Evolutionary conservation across 1,140 invertebrate genomes (phyloP).

Genomic region (Bombus sibiricus): DNA sequence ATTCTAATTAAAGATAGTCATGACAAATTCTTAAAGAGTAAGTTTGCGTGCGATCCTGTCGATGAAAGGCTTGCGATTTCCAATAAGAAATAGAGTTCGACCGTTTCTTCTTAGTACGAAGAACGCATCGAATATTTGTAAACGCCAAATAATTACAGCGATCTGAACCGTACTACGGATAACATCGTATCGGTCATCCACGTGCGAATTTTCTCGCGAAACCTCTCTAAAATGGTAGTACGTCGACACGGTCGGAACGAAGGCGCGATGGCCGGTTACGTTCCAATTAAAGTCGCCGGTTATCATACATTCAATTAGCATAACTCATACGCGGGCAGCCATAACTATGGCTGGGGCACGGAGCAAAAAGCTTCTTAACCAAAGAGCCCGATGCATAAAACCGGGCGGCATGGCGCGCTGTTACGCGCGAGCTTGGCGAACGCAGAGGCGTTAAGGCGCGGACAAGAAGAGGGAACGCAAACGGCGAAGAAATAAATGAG

Average conservation of each 20-base stretch:
- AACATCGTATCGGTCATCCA: background rate
- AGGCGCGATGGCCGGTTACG: slow-evolving; percentile 45
- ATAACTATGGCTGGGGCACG: slow-evolving; percentile 65
- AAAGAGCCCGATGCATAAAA: slow-evolving; percentile 66
- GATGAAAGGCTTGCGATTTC: too few relatives aligned
- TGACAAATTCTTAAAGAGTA: too few relatives aligned
- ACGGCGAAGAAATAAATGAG: slow-evolving; percentile 68
- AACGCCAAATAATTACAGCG: too few relatives aligned
- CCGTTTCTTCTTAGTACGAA: too few relatives aligned
- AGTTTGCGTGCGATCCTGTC: too few relatives aligned
- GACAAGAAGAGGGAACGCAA: slow-evolving; percentile 56
- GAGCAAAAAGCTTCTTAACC: slow-evolving; percentile 70
- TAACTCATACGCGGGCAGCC: slow-evolving; percentile 72
- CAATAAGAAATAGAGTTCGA: too few relatives aligned
- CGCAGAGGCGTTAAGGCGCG: slow-evolving; percentile 58
- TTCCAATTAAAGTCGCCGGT: slow-evolving; percentile 76
- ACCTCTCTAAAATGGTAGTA: slow-evolving; percentile 44
- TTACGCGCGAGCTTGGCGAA: slow-evolving; percentile 42
- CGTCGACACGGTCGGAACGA: background rate
- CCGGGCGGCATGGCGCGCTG: slow-evolving; percentile 9
- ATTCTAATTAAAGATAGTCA: too few relatives aligned
- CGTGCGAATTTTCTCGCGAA: background rate
- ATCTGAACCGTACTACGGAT: too few relatives aligned
- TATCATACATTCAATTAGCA: slow-evolving; percentile 78
- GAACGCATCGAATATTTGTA: too few relatives aligned